phyloP scores from a whole-genome alignment of 2,113 vertebrate species.

The Calcarius ornatus region DNA sequence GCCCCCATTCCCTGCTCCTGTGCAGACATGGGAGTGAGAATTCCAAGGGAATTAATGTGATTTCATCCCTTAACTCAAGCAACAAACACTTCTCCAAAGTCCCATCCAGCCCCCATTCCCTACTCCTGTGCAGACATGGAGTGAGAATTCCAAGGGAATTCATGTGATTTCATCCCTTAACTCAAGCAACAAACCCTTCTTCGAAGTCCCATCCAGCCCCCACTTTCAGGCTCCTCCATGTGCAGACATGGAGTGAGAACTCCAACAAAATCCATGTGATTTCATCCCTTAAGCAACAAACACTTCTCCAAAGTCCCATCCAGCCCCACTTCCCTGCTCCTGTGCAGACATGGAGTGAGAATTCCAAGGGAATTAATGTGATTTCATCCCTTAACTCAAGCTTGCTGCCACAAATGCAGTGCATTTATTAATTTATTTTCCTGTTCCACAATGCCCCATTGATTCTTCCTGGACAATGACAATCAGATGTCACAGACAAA shows the following conservation, averaged over 20 bases:
- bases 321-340: not conserved
- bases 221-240: no score
- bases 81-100: rapidly evolving
- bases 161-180: not conserved
- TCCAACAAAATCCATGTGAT: not conserved
- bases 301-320: not conserved
- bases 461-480: not conserved
- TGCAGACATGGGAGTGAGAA: rapidly evolving
- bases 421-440: not conserved
- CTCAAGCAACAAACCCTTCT: not conserved
- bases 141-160: not conserved
- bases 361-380: not conserved
- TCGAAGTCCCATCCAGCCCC: no score
- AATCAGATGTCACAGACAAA: constrained; percentile 17
- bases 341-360: rapidly evolving
- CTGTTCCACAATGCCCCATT: not conserved
- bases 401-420: not conserved
- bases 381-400: not conserved
- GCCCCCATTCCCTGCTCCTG: not conserved
- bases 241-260: rapidly evolving
- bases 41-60: not conserved
- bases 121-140: rapidly evolving
- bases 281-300: not conserved
- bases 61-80: not conserved
- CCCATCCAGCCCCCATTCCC: not conserved